These are phyloP conservation scores for Sycophila sp. DNA, from an alignment of 1,140 invertebrate species.

Conservation along the genomic window DNA sequence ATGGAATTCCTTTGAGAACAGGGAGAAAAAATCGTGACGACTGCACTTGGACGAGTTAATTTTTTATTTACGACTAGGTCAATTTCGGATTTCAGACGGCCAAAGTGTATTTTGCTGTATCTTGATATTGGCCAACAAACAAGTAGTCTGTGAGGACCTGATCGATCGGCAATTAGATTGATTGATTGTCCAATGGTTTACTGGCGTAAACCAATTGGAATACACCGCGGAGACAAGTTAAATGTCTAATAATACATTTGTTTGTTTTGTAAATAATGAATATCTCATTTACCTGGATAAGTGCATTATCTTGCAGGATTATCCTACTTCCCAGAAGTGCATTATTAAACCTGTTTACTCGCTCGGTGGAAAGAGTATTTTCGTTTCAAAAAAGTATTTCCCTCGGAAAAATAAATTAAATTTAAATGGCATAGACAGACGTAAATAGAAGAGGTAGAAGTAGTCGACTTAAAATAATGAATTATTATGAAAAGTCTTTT, in stretches of 20 bases:
- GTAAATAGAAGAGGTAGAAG: no score
- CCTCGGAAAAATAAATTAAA: no score
- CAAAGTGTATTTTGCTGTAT: background rate
- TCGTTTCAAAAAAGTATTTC: no score
- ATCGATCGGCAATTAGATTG: slow-evolving; percentile 35
- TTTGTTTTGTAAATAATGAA: slow-evolving; percentile 21
- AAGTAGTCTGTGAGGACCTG: background rate
- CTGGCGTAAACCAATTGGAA: background rate
- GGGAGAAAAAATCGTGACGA: no score
- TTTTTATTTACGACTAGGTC: background rate
- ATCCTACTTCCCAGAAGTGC: no score
- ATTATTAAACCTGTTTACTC: background rate
- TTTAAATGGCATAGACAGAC: no score
- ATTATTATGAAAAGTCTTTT: no score
- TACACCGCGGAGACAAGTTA: background rate
- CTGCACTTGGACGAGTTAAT: background rate
- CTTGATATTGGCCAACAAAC: slow-evolving; percentile 9
- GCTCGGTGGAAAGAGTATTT: no score
- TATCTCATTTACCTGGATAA: background rate
- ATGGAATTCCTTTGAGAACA: no score
- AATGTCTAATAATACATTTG: slow-evolving; percentile 15
- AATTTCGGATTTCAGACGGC: background rate
- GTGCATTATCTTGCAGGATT: no score
- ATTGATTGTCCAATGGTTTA: slow-evolving; percentile 17
- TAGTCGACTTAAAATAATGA: no score